Conservation (phyloP, 2,113 vertebrate genomes). For the Chunga burmeisteri region DNA sequence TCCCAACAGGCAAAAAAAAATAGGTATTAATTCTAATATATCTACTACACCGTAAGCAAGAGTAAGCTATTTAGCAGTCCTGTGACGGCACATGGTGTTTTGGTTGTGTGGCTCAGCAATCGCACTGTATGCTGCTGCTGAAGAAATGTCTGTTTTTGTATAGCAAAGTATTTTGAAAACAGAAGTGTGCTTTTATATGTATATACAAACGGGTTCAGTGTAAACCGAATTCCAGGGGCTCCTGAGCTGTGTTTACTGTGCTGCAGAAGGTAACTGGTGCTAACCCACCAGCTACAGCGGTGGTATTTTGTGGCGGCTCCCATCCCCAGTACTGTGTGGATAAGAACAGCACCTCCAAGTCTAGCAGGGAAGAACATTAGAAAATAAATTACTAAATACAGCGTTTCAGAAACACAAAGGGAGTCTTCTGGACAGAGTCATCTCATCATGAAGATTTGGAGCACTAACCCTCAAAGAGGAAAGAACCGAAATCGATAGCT, state of each 20-base stretch:
- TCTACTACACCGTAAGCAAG: neutral
- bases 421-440: neutral
- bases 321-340: neutral
- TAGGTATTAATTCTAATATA: neutral
- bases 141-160: neutral
- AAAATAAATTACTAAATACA: neutral
- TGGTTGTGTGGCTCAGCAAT: neutral
- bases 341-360: neutral
- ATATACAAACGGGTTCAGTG: neutral
- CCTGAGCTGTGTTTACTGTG: neutral
- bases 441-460: neutral
- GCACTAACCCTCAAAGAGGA: neutral
- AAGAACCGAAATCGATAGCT: neutral
- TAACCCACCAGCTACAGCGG: neutral
- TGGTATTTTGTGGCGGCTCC: neutral
- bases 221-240: neutral
- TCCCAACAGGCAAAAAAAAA: neutral
- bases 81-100: neutral
- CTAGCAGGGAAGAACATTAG: rapidly evolving
- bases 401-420: neutral
- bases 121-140: neutral
- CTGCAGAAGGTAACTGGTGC: neutral
- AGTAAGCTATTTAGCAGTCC: neutral
- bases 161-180: neutral
- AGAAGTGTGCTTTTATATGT: neutral